Evolutionary conservation across 2,888 invertebrate genomes (phyloP).

Genomic region (Xanthia togata): DNA sequence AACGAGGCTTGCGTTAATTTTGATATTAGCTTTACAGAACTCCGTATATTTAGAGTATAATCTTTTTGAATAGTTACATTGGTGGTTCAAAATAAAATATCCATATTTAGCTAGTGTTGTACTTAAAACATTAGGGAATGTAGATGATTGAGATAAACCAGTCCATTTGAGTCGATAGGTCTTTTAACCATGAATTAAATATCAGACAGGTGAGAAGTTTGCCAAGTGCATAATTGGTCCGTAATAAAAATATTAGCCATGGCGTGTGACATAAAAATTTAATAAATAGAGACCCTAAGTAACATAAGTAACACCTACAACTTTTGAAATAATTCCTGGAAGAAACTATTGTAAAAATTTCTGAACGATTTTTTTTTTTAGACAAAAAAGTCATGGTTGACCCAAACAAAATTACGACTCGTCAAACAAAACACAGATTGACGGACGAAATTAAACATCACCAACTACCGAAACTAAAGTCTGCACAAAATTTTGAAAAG

Average conservation of each 20-base stretch:
- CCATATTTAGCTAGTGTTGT: not conserved
- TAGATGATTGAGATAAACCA: too few relatives aligned
- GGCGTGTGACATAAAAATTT: not conserved
- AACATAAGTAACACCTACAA: not conserved
- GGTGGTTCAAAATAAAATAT: not conserved
- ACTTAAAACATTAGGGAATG: not conserved
- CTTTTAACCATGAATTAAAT: not conserved
- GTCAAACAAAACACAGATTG: constrained; percentile 21
- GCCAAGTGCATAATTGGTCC: not conserved
- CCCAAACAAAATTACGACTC: constrained; percentile 1
- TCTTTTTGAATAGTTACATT: constrained; percentile 5
- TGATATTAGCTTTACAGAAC: constrained; percentile 40
- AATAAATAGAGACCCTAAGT: not conserved
- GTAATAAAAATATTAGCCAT: not conserved
- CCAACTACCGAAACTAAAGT: constrained; percentile 15
- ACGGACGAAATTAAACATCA: constrained; percentile 28
- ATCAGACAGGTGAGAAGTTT: not conserved
- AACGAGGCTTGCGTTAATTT: constrained; percentile 44
- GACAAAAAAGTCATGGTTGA: not conserved
- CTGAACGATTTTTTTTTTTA: not conserved
- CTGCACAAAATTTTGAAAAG: constrained; percentile 50
- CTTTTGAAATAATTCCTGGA: not conserved
- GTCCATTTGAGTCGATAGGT: not conserved
- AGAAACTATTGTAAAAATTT: not conserved
- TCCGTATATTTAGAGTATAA: constrained; percentile 24